phyloP scores from a whole-genome alignment of 2,113 vertebrate genomes.

The Elanoides forficatus region DNA sequence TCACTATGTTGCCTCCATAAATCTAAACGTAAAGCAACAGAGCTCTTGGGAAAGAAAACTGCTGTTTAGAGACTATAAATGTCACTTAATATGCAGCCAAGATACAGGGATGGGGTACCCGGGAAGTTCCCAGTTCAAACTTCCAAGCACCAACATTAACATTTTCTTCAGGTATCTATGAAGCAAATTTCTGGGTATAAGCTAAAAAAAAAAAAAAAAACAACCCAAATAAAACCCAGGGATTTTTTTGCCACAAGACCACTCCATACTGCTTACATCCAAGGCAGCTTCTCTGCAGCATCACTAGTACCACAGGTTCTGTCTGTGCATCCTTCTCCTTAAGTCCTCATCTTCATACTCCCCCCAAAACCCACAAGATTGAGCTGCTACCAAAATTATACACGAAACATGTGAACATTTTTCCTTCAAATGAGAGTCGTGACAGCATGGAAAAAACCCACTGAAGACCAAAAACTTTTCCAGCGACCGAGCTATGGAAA shows the following conservation, averaged over 20 bases:
- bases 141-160: background rate
- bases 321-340: background rate
- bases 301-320: background rate
- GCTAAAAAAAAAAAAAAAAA: background rate
- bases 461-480: background rate
- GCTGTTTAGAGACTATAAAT: background rate
- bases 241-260: background rate
- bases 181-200: background rate
- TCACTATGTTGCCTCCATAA: constrained; percentile 30
- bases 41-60: constrained; percentile 12
- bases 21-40: background rate
- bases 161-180: background rate
- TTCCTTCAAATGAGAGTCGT: accelerated
- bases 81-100: background rate
- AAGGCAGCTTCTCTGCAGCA: background rate
- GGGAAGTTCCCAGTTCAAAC: background rate
- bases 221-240: background rate
- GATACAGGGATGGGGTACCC: background rate
- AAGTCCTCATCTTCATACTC: background rate
- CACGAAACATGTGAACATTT: background rate
- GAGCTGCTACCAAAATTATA: background rate
- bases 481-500: constrained; percentile 19
- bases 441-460: constrained; percentile 28
- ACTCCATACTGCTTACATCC: background rate
- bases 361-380: background rate